Evolutionary conservation across 1,140 invertebrate genomes (phyloP), one percentile per base, ranked within the genome.

Genomic region (Melipona quadrifasciata): DNA sequence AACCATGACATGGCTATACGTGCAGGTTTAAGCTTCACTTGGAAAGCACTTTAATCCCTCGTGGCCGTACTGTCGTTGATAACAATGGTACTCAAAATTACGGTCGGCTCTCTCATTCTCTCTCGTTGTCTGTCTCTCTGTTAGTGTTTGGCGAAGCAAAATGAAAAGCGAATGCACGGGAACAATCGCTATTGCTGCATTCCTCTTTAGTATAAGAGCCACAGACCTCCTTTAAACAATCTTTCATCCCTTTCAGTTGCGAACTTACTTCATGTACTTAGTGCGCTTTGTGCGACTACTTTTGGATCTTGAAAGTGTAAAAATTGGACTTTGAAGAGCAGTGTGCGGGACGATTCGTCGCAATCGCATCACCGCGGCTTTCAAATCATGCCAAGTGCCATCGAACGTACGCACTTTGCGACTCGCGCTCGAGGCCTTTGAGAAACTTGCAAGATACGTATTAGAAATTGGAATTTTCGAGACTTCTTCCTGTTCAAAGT

Each of bases 81-180:
- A 71, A 71, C 67, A 83, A 79, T 83, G 55, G 65, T 53, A 51
- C 55, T 71, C 24, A 67, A 76, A 78, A 61, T 79, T 77, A 79
- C 61, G 27, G 51, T 27, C 55, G 17, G 34, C 31, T 34, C 65
- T 21, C 31, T 10, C 39, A 8, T 6, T 47, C 34, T n/a, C 73
- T 76, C 34, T 51, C 53, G 70, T 39, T 79, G 75, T 61, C 27
- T 27, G 55, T 47, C 39, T 47, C 34, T 31, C 73, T 76, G 53
- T 51, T 70, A 77, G 55, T 79, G 75, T 61, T 39, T 27, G 55
- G 34, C 75, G 55, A 71, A 70, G 82, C 74, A 47, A 70, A 83
- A 77, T 34, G 55, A 53, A 27, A 34, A 70, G 53, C 80, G 16
- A 27, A 81, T 58, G 24, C 17, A 64, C 16, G 17, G n/a, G n/a